phyloP scores from a whole-genome alignment of 2,888 invertebrate species.

The Taenaris catops region DNA sequence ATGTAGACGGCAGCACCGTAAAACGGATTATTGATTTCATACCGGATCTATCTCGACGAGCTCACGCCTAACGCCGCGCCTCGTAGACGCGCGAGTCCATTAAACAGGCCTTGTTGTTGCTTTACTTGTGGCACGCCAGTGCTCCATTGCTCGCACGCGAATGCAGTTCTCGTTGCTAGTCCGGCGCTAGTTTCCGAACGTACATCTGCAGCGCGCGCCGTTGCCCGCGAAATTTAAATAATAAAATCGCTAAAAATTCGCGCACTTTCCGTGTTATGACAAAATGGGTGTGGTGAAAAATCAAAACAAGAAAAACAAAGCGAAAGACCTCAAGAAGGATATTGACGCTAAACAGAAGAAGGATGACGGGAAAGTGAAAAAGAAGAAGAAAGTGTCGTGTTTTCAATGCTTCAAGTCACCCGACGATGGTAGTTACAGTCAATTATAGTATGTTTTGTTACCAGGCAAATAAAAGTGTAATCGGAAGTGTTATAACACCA shows the following conservation, averaged over 20 bases:
- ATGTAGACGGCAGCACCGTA: too few species aligned
- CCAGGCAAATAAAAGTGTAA: neutral
- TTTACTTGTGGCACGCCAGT: conserved; percentile 55
- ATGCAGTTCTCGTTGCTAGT: conserved; percentile 74
- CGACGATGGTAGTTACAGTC: conserved; percentile 55
- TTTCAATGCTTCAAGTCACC: conserved; percentile 74
- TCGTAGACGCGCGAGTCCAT: conserved; percentile 39
- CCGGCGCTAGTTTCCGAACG: conserved; percentile 72
- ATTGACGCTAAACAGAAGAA: conserved; percentile 56
- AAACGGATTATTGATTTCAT: too few species aligned
- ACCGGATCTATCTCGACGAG: too few species aligned
- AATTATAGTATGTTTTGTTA: too few species aligned
- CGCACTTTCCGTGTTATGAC: conserved; percentile 31
- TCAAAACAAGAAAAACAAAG: conserved; percentile 53
- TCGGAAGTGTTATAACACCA: conserved; percentile 16
- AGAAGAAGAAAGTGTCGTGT: conserved; percentile 73
- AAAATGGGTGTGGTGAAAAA: conserved; percentile 73
- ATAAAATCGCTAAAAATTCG: conserved; percentile 28
- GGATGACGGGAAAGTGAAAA: conserved; percentile 66
- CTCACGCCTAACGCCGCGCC: conserved; percentile 49
- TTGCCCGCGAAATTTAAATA: conserved; percentile 35
- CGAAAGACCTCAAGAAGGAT: conserved; percentile 35
- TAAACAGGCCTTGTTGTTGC: conserved; percentile 43
- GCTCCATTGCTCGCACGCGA: conserved; percentile 59
- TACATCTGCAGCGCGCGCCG: conserved; percentile 53